phyloP scores from a whole-genome alignment of 2,797 vertebrate genomes.

The Parauchenoglanis ngamensis region DNA sequence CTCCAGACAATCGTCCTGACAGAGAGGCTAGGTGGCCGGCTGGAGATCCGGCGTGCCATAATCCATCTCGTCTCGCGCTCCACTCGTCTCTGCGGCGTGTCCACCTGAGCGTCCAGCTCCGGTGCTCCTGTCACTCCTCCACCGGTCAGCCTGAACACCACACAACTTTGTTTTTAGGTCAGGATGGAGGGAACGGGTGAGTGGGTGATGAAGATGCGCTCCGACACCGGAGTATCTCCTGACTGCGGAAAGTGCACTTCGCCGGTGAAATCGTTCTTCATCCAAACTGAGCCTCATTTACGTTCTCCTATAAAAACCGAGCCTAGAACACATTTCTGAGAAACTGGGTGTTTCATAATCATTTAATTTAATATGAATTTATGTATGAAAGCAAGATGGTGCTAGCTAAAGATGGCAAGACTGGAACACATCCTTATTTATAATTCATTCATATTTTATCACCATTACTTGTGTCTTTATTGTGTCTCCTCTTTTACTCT shows the following conservation, averaged over 20 bases:
- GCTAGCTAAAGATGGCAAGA: not conserved
- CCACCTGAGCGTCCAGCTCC: slow-evolving; percentile 56
- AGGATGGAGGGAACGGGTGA: slow-evolving; percentile 43
- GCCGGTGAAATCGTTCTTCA: slow-evolving; percentile 48
- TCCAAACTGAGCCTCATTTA: slow-evolving; percentile 43
- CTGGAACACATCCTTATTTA: not conserved
- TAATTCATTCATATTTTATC: not conserved
- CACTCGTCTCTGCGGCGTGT: slow-evolving; percentile 24
- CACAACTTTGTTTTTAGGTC: slow-evolving; percentile 58
- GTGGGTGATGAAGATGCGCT: slow-evolving; percentile 57
- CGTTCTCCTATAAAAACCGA: not conserved
- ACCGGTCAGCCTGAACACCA: slow-evolving; percentile 31
- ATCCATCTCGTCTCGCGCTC: slow-evolving; percentile 56
- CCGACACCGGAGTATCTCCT: slow-evolving; percentile 50
- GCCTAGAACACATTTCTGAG: not conserved
- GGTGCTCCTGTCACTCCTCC: slow-evolving; percentile 50
- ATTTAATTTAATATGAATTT: not conserved
- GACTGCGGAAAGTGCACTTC: slow-evolving; percentile 55
- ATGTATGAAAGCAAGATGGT: no score
- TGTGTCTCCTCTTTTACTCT: no score
- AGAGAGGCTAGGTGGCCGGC: slow-evolving; percentile 49
- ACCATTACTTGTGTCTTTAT: not conserved
- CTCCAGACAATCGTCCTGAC: slow-evolving; percentile 57
- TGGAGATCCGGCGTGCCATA: slow-evolving; percentile 58
- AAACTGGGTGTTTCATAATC: not conserved